These are phyloP conservation scores for Morelia viridis DNA, from an alignment of 2,797 vertebrate species.

Conservation along the genomic window DNA sequence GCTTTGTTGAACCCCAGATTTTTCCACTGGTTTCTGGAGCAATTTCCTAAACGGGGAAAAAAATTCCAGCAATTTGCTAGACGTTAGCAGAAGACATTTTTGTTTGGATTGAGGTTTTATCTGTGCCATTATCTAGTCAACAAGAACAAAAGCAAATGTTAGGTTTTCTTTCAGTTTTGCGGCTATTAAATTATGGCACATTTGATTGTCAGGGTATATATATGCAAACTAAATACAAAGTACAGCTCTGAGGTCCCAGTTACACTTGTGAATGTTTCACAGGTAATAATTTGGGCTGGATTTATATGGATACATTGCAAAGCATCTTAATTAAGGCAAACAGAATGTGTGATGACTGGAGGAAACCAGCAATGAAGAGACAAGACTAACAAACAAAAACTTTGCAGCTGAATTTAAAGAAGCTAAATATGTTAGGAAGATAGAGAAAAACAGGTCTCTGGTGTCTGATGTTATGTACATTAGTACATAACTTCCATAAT, in stretches of 20 bases:
- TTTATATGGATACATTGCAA: not conserved
- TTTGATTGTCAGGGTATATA: not conserved
- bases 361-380: not conserved
- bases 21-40: not conserved
- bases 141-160: not conserved
- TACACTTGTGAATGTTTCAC: not conserved
- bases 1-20: not conserved
- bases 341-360: not conserved
- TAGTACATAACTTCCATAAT: not conserved
- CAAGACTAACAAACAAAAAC: not conserved
- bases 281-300: not conserved
- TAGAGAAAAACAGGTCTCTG: not conserved
- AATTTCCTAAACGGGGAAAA: not conserved
- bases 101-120: not conserved
- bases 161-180: not conserved
- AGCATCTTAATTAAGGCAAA: not conserved
- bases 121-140: not conserved
- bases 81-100: slow-evolving; percentile 9
- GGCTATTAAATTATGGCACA: not conserved
- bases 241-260: not conserved
- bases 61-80: not conserved
- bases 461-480: not conserved
- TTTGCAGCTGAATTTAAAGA: not conserved
- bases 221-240: not conserved
- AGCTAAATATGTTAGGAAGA: not conserved